Evolutionary conservation across 2,888 invertebrate species (phyloP).

Genomic region (Ferdinandea cuprea): DNA sequence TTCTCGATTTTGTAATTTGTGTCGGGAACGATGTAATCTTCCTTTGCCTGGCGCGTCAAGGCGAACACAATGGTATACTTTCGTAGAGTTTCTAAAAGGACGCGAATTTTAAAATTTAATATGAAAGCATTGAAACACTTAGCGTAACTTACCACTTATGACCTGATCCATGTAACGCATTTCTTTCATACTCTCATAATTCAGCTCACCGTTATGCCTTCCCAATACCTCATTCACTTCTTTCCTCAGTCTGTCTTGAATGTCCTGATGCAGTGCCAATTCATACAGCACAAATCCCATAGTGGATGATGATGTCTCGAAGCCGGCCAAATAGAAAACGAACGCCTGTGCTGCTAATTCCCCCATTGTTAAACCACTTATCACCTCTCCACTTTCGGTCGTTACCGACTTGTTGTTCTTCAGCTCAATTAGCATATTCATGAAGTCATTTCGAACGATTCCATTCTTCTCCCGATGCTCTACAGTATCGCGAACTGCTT

Average conservation of each 20-base stretch:
- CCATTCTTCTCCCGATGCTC: conserved; percentile 80
- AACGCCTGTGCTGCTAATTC: conserved; percentile 81
- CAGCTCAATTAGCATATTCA: conserved; percentile 84
- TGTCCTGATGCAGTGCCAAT: conserved; percentile 78
- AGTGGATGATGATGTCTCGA: conserved; percentile 86
- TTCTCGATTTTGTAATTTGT: conserved; percentile 84
- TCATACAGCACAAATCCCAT: conserved; percentile 84
- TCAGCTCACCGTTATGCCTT: conserved; percentile 76
- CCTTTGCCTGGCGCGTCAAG: conserved; percentile 84
- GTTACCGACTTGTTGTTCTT: conserved; percentile 82
- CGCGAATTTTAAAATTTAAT: too few species aligned
- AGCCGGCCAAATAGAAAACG: conserved; percentile 83
- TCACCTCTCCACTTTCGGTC: conserved; percentile 72
- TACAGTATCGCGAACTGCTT: conserved; percentile 81
- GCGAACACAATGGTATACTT: conserved; percentile 84
- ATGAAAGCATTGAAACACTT: background rate
- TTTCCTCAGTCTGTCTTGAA: conserved; percentile 76
- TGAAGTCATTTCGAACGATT: conserved; percentile 84
- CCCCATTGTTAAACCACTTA: conserved; percentile 69
- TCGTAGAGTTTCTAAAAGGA: conserved; percentile 84
- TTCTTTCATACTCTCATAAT: conserved; percentile 80
- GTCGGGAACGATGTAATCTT: conserved; percentile 84
- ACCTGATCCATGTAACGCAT: conserved; percentile 84
- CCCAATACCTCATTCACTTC: conserved; percentile 75
- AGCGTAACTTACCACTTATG: conserved; percentile 83